Evolutionary conservation across 1,140 invertebrate genomes (phyloP), one percentile per base, ranked within the genome.

Genomic region (Papilio glaucus): DNA sequence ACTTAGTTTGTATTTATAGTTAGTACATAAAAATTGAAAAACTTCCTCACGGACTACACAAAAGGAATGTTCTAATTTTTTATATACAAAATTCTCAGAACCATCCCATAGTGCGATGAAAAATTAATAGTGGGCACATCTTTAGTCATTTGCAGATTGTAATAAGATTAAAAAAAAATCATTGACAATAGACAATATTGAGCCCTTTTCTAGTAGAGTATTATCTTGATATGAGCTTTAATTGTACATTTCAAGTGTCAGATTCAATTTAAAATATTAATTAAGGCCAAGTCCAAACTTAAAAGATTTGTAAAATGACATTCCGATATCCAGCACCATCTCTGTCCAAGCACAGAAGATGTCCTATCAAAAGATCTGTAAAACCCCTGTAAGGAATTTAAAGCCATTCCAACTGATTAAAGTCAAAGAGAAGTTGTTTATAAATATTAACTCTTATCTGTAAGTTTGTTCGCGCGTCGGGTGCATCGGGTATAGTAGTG

Each of bases 21-120:
- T 74, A 79, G 76, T 79, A 83, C 77, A 75, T 70, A 42, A 77
- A 79, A 80, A 76, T 82, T 80, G 72, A 73, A 82, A 86, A 77
- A 71, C 77, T 81, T 75, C 65, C 42, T 53, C 82, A 82, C 82
- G 80, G 82, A 81, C 83, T 85, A 85, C 84, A 74, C 72, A 75
- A 84, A 84, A 87, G 87, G 87, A 89, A 89, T 89, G 87, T 85
- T 82, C 57, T 78, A 75, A 69, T 71, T 69, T 74, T 86, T 74
- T 86, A 82, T 83, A 79, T 86, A 85, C 78, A 83, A 80, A 79
- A 72, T 75, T 74, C 72, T 77, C 71, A 42, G 68, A 49, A 69
- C 42, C 41, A 37, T 33, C 41, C 67, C 2, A 13, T 12, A 15
- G 26, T n/a, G 26, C 4, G 67, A 24, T 57, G 42, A 33, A 21